Conservation (phyloP, 2,113 vertebrate species). For the Anarhynchus alexandrinus region DNA sequence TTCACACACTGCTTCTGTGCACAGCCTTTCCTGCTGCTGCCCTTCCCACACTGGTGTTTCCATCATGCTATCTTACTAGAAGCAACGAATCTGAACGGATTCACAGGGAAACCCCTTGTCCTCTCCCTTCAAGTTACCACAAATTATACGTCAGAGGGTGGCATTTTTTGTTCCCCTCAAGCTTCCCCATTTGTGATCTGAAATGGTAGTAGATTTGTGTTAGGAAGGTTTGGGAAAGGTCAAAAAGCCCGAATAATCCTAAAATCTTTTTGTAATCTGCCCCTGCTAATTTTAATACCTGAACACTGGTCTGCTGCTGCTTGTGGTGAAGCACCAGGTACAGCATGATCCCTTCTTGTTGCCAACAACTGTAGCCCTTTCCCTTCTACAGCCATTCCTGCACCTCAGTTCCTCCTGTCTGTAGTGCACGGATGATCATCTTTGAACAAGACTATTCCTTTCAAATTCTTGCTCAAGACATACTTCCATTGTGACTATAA, state of each 20-base stretch:
- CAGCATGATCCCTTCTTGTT: not conserved
- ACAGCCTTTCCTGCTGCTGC: not conserved
- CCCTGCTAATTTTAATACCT: not conserved
- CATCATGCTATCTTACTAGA: not conserved
- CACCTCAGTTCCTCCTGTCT: not conserved
- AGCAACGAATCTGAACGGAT: not conserved
- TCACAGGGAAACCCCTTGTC: not conserved
- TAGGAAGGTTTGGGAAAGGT: not conserved
- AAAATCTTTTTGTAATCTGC: not conserved
- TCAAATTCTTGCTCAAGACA: not conserved
- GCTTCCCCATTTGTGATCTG: not conserved
- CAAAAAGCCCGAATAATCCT: not conserved
- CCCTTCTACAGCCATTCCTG: not conserved
- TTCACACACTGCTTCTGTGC: not conserved
- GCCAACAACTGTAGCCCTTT: not conserved
- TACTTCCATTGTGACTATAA: not conserved
- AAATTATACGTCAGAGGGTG: not conserved
- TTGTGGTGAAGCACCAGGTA: not conserved
- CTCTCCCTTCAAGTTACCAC: not conserved
- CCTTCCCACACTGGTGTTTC: not conserved
- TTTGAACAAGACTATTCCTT: not conserved
- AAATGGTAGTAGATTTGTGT: not conserved
- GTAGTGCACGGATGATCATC: not conserved
- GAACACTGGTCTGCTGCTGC: not conserved
- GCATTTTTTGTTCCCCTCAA: not conserved